phyloP scores from a whole-genome alignment of 2,888 invertebrate genomes.

The Drosophila bunnanda region DNA sequence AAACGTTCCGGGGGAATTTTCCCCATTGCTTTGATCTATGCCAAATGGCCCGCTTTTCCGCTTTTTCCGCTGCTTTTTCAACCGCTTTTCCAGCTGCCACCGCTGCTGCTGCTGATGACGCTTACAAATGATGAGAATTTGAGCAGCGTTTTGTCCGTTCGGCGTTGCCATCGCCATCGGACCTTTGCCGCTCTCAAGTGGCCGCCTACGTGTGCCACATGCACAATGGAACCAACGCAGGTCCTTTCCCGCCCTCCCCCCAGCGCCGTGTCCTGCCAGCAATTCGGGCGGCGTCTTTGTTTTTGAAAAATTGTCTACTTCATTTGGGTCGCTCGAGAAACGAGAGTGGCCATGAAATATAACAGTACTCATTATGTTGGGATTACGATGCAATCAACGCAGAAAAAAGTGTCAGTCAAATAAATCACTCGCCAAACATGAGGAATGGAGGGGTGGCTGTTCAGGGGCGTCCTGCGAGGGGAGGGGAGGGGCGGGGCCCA shows the following conservation, averaged over 20 bases:
- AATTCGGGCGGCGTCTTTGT: slow-evolving; percentile 62
- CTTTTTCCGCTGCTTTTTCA: slow-evolving; percentile 7
- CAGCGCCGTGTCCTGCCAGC: slow-evolving; percentile 30
- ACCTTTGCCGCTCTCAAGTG: slow-evolving; percentile 60
- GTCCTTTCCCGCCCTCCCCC: background rate
- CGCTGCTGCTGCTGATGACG: slow-evolving; percentile 51
- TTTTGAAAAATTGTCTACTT: slow-evolving; percentile 80
- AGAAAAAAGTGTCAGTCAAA: slow-evolving; percentile 82
- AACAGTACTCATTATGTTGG: slow-evolving; percentile 82
- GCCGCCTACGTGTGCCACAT: slow-evolving; percentile 75
- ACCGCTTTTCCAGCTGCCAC: slow-evolving; percentile 14
- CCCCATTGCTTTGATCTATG: slow-evolving; percentile 17
- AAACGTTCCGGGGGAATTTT: background rate
- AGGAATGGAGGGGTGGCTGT: slow-evolving; percentile 47
- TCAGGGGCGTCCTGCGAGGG: slow-evolving; percentile 31
- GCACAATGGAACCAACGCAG: slow-evolving; percentile 58
- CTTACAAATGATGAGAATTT: slow-evolving; percentile 73
- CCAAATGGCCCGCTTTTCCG: slow-evolving; percentile 33
- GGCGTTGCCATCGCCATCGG: slow-evolving; percentile 19
- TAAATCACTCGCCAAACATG: slow-evolving; percentile 81
- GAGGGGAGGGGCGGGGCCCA: slow-evolving; percentile 16
- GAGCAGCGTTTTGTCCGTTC: slow-evolving; percentile 56
- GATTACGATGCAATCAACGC: slow-evolving; percentile 83
- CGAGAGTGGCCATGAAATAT: slow-evolving; percentile 77
- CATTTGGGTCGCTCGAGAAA: slow-evolving; percentile 67